These are phyloP conservation scores for Saguinus imperator DNA, from an alignment of 2,113 vertebrate genomes.

Conservation along the genomic window DNA sequence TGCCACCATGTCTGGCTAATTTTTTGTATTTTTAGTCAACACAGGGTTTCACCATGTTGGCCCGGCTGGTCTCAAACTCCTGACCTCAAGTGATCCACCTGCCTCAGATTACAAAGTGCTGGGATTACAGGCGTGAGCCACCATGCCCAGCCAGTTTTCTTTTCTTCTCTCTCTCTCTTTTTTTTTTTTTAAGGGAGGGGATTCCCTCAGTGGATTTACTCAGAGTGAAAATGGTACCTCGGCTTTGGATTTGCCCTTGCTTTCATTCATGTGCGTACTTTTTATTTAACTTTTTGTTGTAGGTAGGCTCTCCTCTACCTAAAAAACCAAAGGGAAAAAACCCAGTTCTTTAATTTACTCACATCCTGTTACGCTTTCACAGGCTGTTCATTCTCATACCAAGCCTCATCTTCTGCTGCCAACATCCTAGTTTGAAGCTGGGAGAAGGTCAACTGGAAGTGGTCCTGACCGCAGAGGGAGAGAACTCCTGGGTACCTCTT, in stretches of 20 bases:
- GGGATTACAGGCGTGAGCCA: no score
- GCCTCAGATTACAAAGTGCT: no score
- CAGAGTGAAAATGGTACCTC: constrained; percentile 38
- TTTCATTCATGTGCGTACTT: constrained; percentile 50
- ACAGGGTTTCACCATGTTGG: no score
- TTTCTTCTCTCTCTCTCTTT: not conserved
- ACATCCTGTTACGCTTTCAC: constrained; percentile 50
- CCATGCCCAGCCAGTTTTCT: no score
- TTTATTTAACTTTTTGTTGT: constrained; percentile 56
- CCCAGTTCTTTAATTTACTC: constrained; percentile 55
- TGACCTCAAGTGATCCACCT: no score
- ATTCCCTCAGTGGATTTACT: constrained; percentile 48
- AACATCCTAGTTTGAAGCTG: not conserved
- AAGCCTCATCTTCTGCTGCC: not conserved
- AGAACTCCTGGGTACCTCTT: not conserved
- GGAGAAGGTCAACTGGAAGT: not conserved
- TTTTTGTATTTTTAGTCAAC: no score
- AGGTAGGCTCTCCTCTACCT: constrained; percentile 46
- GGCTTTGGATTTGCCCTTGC: not conserved
- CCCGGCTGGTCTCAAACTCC: no score
- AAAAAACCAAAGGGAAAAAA: constrained; percentile 55
- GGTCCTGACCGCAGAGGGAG: not conserved
- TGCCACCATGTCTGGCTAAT: no score
- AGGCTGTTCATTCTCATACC: constrained; percentile 37
- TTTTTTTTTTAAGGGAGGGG: constrained; percentile 37